Percentiles rank a stretch among this genome's conserved stretches.
phyloP scores from a whole-genome alignment of 2,797 vertebrate genomes.

The Pipistrellus pygmaeus region DNA sequence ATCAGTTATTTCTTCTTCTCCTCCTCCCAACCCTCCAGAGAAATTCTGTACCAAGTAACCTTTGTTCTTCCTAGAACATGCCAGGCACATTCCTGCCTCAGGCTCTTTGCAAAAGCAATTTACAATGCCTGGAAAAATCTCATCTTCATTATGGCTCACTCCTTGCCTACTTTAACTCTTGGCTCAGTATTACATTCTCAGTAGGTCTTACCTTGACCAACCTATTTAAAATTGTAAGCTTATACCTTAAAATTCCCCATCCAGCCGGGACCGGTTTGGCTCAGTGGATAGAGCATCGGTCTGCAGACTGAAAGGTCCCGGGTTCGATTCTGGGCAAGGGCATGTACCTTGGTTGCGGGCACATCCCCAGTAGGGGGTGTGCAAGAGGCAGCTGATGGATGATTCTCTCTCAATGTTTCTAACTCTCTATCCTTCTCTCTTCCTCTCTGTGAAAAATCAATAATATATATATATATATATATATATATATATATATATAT shows the following conservation, averaged over 20 bases:
- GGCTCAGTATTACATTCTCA: slow-evolving; percentile 6
- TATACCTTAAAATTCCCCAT: neutral
- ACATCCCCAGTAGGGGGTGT: too few relatives aligned
- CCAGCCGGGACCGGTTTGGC: neutral
- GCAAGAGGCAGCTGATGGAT: too few relatives aligned
- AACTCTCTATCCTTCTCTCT: too few relatives aligned
- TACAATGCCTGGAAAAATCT: neutral
- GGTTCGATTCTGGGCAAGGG: too few relatives aligned
- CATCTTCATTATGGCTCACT: neutral
- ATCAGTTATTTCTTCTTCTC: neutral
- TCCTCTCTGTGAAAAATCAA: too few relatives aligned
- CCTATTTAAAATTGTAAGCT: slow-evolving; percentile 39
- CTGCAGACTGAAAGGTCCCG: too few relatives aligned
- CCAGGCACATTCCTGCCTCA: neutral
- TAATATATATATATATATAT: too few relatives aligned
- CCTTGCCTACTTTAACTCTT: neutral
- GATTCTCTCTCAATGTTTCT: too few relatives aligned
- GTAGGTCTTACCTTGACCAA: neutral
- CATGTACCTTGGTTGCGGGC: too few relatives aligned
- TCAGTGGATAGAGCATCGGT: too few relatives aligned
- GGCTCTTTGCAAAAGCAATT: slow-evolving; percentile 42
- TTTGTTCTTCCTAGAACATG: neutral
- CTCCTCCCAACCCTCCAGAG: neutral
- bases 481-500: too few relatives aligned
- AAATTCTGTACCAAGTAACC: neutral